Evolutionary conservation across 2,888 invertebrate genomes (phyloP), one percentile per base, ranked within the genome.

Genomic region (Drosophila mimetica): DNA sequence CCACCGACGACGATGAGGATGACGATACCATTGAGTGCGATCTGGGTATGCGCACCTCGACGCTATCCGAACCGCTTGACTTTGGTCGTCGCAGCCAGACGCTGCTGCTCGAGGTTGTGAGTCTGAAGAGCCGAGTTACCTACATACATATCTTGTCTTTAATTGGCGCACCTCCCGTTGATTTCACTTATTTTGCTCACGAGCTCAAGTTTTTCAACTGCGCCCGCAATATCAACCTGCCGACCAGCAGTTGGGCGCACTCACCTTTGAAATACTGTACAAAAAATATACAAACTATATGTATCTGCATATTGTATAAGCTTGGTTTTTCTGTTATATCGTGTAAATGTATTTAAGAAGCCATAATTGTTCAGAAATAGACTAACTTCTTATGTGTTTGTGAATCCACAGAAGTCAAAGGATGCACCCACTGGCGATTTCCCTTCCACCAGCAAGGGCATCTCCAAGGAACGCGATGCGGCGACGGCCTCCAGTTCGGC

Each of bases 21-120:
- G 86, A 88, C 46, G 86, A 84, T 55, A 84, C 84, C 39, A 84
- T 84, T 36, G 84, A 86, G 60, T 84, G 88, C 50, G 83, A 84
- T 41, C 22, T 70, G 25, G 84, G 88, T 46, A 48, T 86, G 36
- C 87, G 90, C 53, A 89, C 78, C 42, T 90, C 90, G 44, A 89
- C 90, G 42, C 65, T 85, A 36, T 90, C 90, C 58, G 90, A 90
- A 64, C 90, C 90, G 18, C 75, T 86, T 22, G 89, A 84, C 67
- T 88, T 82, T 55, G 80, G 82, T 20, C 75, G 82, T 37, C 86
- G 78, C 61, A 85, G 85, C 55, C 72, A 80, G 58, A 65, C 84
- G 67, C 71, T 88, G 67, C 71, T 88, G 69, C 82, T 86, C 37
- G 86, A 86, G 25, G 88, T 80, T 86, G 84, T 85, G 84, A 84